Conservation (phyloP, 2,113 vertebrate genomes). For the Pteropus alecto region DNA sequence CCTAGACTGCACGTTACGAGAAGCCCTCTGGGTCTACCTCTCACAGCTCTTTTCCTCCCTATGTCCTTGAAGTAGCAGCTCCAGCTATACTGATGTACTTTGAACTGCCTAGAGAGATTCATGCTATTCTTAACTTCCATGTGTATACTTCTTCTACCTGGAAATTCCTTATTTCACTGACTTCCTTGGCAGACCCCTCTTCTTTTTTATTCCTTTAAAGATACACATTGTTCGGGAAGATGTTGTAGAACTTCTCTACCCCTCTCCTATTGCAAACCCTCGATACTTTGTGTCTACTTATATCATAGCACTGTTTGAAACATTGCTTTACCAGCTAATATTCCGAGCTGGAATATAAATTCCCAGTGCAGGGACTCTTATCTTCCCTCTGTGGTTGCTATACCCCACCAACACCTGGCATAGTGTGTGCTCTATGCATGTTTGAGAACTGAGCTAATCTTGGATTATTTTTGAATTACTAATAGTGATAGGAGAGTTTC, state of each 20-base stretch:
- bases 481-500: background rate
- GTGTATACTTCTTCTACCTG: background rate
- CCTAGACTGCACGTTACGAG: background rate
- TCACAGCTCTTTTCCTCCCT: background rate
- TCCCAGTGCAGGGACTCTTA: background rate
- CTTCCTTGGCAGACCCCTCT: background rate
- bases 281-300: background rate
- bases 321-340: background rate
- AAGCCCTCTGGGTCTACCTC: background rate
- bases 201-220: background rate
- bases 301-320: background rate
- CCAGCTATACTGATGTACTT: background rate
- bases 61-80: background rate
- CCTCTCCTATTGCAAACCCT: background rate
- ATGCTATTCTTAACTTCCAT: background rate
- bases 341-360: background rate
- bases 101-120: background rate
- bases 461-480: background rate
- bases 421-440: background rate
- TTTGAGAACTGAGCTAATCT: background rate
- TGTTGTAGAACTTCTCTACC: background rate
- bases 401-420: no score
- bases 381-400: background rate
- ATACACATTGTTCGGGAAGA: background rate
- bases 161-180: background rate